Evolutionary conservation across 1,140 invertebrate species (phyloP), one percentile per base, ranked within the genome.

Genomic region (Pararge aegeria): DNA sequence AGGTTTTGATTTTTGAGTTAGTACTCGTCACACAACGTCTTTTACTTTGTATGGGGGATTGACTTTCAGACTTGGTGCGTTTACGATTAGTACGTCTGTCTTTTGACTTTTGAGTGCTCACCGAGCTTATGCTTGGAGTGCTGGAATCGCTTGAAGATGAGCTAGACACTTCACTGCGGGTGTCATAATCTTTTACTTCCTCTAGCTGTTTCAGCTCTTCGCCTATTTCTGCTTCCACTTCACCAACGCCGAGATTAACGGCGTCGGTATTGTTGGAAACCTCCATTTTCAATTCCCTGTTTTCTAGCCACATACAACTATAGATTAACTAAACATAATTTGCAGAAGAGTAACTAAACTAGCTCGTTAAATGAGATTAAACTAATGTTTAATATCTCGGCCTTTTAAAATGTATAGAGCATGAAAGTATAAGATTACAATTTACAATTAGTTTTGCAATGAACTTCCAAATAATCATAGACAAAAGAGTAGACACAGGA

Each of bases 111-210:
- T 54, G 59, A 52, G 80, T 75, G 65, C 94, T 95, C 20, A 93
- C 93, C 15, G 94, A 94, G 80, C 94, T 95, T 21, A 95, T 95
- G 72, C 93, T 95, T 5, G 94, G 94, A 58, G 92, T 92, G 69
- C 92, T 93, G 1, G 94, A 93, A 61, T 93, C 91, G 56, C 92
- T 93, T 18, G 94, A 94, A 61, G 93, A 93, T 38, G 92, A 92
- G 37, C 93, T 94, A 30, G 95, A 95, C 16, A 96, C 94, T 87
- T 96, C 95, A 80, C 95, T 96, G 12, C 94, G 90, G 16, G 94
- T 95, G 74, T 96, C 95, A 70, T 92, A 93, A 29, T 91, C 92
- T 72, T 92, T 92, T 66, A 89, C 91, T 55, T 93, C 93, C 40
- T 92, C 93, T 55, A 94, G 80, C 59, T 92, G 92, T 81, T 94